Percentiles rank a stretch among this genome's conserved stretches.
Evolutionary conservation across 2,888 invertebrate genomes (phyloP).

Genomic region (Lasioglossum marginatum): DNA sequence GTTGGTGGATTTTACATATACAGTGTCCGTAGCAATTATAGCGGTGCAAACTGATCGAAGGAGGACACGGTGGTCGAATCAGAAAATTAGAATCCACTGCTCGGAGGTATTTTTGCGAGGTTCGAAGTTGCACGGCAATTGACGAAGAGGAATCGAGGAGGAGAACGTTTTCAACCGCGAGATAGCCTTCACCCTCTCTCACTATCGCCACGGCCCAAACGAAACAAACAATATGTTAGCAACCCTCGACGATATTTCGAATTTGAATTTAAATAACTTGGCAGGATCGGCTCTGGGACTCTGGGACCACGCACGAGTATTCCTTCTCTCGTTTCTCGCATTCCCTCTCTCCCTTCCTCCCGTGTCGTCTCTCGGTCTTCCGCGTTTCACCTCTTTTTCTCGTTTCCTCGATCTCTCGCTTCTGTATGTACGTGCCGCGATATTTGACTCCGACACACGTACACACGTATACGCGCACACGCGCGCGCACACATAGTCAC

Average conservation of each 20-base stretch:
- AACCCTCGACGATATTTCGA: constrained; percentile 85
- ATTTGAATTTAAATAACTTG: constrained; percentile 85
- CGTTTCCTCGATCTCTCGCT: constrained; percentile 60
- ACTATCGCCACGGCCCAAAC: constrained; percentile 78
- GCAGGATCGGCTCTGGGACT: constrained; percentile 85
- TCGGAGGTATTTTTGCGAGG: constrained; percentile 33
- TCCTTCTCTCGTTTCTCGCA: constrained; percentile 73
- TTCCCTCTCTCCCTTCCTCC: constrained; percentile 56
- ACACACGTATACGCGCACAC: neutral
- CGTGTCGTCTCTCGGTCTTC: constrained; percentile 40
- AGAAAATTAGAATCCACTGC: constrained; percentile 17
- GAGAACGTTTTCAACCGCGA: constrained; percentile 69
- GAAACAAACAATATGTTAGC: constrained; percentile 85
- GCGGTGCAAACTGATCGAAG: neutral
- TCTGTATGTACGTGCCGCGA: constrained; percentile 63
- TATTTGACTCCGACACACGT: constrained; percentile 59
- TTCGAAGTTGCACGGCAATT: constrained; percentile 55
- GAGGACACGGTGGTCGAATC: neutral
- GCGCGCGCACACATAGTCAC: neutral
- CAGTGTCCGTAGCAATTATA: neutral
- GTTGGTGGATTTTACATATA: neutral
- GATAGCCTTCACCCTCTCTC: constrained; percentile 74
- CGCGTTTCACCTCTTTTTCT: constrained; percentile 63
- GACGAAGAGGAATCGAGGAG: constrained; percentile 51
- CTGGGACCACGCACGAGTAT: constrained; percentile 82